Evolutionary conservation across 30 jellyfish, hydroid and myxozoan species (phyloP).

Genomic region (Sanderia malayensis): DNA sequence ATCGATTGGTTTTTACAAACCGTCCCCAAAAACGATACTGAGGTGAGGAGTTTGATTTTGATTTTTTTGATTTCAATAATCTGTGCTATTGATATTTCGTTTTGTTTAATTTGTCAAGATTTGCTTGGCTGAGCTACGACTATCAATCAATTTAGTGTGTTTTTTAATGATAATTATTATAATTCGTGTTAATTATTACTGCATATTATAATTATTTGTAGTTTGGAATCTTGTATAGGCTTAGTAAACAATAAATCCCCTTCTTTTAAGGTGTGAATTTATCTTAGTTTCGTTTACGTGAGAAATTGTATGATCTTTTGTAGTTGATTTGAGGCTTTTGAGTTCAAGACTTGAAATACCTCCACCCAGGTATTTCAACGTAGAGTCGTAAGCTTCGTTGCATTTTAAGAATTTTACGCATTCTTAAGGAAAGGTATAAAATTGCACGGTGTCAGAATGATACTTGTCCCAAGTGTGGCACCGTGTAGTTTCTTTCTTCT

Average conservation of each 20-base stretch:
- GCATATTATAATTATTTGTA: neutral
- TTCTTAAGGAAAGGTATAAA: neutral
- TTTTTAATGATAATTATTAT: conserved; percentile 6
- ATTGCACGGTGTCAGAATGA: neutral
- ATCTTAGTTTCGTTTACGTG: conserved; percentile 16
- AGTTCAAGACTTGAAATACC: conserved; percentile 16
- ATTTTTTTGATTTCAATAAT: no score
- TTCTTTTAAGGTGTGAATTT: conserved; percentile 44
- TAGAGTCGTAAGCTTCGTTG: conserved; percentile 9
- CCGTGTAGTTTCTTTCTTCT: neutral
- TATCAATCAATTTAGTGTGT: neutral
- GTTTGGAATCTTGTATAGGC: conserved; percentile 16
- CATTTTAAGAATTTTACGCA: conserved; percentile 31
- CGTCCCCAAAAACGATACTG: no score
- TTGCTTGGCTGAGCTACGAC: neutral
- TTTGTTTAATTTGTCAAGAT: neutral
- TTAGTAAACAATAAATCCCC: neutral
- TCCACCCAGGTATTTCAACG: neutral
- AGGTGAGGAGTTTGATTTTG: no score
- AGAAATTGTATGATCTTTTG: conserved; percentile 49
- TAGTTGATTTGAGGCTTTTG: conserved; percentile 52
- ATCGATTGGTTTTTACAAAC: no score
- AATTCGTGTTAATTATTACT: conserved; percentile 7
- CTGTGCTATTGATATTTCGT: neutral
- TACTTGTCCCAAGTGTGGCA: neutral